Percentiles rank a stretch among this genome's conserved stretches.
These are phyloP conservation scores for Pimephales promelas DNA, from an alignment of 2,113 vertebrate species.

Conservation along the genomic window DNA sequence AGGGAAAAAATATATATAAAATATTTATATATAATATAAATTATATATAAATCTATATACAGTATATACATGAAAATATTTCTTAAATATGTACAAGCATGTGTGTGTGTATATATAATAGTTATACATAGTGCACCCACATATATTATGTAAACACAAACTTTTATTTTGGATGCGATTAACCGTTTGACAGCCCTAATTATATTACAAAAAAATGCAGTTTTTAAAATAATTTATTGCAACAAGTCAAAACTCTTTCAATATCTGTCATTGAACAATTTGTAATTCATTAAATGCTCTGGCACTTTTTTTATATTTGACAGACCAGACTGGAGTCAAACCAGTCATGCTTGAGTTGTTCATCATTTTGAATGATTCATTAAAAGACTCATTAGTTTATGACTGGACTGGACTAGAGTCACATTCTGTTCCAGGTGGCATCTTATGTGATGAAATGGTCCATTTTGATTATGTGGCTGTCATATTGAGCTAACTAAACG, in stretches of 20 bases:
- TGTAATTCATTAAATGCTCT: background rate
- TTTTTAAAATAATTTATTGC: background rate
- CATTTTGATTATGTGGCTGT: slow-evolving; percentile 1
- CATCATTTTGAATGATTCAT: background rate
- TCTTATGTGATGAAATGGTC: background rate
- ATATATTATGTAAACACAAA: too few species aligned
- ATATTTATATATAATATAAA: too few species aligned
- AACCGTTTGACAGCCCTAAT: too few species aligned
- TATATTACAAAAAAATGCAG: too few species aligned
- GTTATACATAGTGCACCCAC: too few species aligned
- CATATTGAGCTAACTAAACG: background rate
- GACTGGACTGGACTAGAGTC: background rate
- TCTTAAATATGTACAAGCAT: too few species aligned
- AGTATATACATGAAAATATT: too few species aligned
- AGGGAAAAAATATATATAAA: too few species aligned
- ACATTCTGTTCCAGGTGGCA: background rate
- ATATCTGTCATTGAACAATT: background rate
- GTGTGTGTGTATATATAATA: too few species aligned
- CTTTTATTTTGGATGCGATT: too few species aligned
- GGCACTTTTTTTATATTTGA: background rate
- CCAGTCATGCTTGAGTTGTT: background rate
- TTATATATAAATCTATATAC: too few species aligned
- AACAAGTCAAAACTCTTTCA: background rate
- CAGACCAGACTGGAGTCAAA: background rate
- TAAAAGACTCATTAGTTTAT: background rate